These are phyloP conservation scores for Microtus californicus DNA, from an alignment of 2,797 vertebrate species.

Conservation along the genomic window DNA sequence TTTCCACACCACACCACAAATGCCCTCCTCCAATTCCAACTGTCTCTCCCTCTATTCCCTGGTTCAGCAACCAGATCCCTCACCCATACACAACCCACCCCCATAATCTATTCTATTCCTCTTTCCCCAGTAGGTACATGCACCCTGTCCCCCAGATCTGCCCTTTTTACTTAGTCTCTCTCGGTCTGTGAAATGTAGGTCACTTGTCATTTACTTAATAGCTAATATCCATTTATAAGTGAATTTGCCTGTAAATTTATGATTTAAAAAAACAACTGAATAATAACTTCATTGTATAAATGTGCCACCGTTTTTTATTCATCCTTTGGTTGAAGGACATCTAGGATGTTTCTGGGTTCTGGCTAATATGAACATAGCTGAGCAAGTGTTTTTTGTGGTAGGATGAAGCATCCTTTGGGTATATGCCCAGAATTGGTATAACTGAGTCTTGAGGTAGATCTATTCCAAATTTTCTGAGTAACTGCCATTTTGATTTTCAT, in stretches of 20 bases:
- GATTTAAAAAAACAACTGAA: background rate
- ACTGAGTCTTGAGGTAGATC: background rate
- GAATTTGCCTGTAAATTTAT: background rate
- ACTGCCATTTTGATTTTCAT: background rate
- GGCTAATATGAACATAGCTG: background rate
- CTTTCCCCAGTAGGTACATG: background rate
- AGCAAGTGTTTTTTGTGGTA: background rate
- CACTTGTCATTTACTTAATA: background rate
- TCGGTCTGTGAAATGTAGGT: background rate
- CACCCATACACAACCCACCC: accelerated
- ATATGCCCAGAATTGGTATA: background rate
- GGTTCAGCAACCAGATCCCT: background rate
- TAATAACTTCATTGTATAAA: background rate
- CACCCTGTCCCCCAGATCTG: background rate
- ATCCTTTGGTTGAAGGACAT: background rate
- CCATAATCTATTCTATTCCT: background rate
- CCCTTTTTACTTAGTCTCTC: background rate
- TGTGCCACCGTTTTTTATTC: background rate
- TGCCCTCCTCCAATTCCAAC: background rate
- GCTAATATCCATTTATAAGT: background rate
- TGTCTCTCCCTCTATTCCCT: background rate
- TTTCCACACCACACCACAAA: background rate
- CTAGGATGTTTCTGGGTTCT: background rate
- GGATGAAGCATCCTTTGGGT: background rate
- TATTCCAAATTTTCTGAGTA: background rate